Evolutionary conservation across 2,113 vertebrate genomes (phyloP), one percentile per base, ranked within the genome.

Genomic region (Phalacrocorax aristotelis): DNA sequence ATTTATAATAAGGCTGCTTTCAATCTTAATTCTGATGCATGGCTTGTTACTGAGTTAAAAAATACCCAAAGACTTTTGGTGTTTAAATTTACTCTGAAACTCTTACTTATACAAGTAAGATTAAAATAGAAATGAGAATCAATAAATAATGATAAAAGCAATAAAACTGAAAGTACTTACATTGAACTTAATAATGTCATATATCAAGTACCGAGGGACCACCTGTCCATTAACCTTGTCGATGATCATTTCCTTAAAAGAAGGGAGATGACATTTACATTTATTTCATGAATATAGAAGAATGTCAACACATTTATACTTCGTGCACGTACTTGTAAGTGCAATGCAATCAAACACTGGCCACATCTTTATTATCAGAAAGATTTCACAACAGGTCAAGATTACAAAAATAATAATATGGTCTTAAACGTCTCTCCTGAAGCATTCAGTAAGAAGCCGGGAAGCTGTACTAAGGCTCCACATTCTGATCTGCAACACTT

Each of bases 141-240:
- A 84, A 29, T 81, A 77, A 42, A 12, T 74, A 87, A 70, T 25
- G 38, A 77, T 70, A 89, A 87, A 83, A 89, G 62, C 32, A 93
- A 70, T 89, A 89, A 95, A 93, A 60, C 14, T 46, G 7, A 15
- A 95, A 60, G 68, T 98, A 99, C 99, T 99, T 98, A 99, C 99
- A 71, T 98, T 99, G 97, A 99, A 99, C 98, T 99, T 99, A 97
- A 99, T 98, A 98, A 99, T 99, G 98, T 99, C 99, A 57, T 99
- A 99, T 98, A 99, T 99, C 98, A 99, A 98, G 96, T 99, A 99
- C 80, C 99, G 99, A 62, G 99, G 99, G 92, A 99, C 99, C 3
- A 98, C 98, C 91, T 99, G 99, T 94, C 99, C 99, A 38, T 99
- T 99, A 96, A 99, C 99, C 97, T 98, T 99, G 98, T 99, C 99